A percentile compares a stretch with the other conserved stretches of the same genome.
Evolutionary conservation across 2,113 vertebrate species (phyloP).

Genomic region (Pterocles orientalis): DNA sequence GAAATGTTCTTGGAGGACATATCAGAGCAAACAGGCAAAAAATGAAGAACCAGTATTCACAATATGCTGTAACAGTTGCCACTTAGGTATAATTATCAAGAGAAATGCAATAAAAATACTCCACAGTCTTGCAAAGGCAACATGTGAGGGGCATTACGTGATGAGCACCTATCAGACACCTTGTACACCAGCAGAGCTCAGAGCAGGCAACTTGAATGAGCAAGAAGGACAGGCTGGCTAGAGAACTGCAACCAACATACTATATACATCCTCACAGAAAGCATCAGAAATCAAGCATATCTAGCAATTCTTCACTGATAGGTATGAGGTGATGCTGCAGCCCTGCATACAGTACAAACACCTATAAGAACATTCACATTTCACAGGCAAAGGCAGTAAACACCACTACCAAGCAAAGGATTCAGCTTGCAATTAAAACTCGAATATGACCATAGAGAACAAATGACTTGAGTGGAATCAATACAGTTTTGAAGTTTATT

Average conservation of each 20-base stretch:
- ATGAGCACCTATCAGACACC: background rate
- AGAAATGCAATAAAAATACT: background rate
- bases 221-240: background rate
- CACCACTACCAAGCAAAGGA: background rate
- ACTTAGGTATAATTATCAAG: background rate
- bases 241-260: background rate
- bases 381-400: background rate
- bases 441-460: background rate
- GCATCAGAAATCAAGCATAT: background rate
- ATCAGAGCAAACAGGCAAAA: background rate
- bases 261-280: background rate
- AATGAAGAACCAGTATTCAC: background rate
- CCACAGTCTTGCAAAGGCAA: background rate
- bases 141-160: rapidly evolving
- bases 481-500: background rate
- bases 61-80: background rate
- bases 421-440: background rate
- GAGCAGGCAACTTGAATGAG: background rate
- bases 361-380: background rate
- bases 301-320: background rate
- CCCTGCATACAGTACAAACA: background rate
- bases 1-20: background rate
- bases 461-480: background rate
- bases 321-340: background rate
- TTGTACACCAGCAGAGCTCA: background rate